Evolutionary conservation across 35 echinoderm and acorn worm species (phyloP).

Genomic region (Ophioderma brevispina): DNA sequence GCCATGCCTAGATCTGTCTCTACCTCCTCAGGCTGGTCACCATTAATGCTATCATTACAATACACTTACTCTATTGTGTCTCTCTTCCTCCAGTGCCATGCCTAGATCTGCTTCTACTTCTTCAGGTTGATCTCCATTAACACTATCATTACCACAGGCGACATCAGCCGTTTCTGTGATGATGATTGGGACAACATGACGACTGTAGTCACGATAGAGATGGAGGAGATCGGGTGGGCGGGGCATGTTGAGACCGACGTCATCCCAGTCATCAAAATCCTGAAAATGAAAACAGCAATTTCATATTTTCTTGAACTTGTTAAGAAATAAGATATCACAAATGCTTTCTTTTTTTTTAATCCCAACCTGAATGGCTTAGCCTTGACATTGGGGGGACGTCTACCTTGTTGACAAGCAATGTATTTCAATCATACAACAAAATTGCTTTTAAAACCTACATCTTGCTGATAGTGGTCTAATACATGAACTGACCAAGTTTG

Average conservation of each 20-base stretch:
- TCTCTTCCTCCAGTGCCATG: constrained; percentile 82
- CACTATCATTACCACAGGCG: constrained; percentile 87
- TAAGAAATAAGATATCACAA: too few relatives aligned
- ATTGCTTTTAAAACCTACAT: too few relatives aligned
- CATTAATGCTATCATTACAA: constrained; percentile 80
- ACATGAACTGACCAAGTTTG: too few relatives aligned
- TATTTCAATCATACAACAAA: too few relatives aligned
- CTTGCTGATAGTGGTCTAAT: too few relatives aligned
- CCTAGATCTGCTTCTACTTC: constrained; percentile 89
- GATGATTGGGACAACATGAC: constrained; percentile 70
- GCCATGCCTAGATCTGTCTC: constrained; percentile 85
- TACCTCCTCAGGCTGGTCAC: constrained; percentile 85
- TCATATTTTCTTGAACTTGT: too few relatives aligned
- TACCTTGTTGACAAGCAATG: too few relatives aligned
- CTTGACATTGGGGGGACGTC: background rate
- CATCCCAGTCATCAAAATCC: constrained; percentile 99
- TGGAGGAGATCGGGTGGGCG: constrained; percentile 90
- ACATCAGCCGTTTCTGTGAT: constrained; percentile 73
- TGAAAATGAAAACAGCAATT: constrained; percentile 3
- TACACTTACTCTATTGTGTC: constrained; percentile 81
- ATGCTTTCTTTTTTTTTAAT: background rate
- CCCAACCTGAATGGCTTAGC: background rate
- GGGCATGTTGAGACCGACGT: constrained; percentile 93
- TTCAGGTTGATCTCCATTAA: constrained; percentile 82
- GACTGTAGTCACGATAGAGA: constrained; percentile 91